Base-by-base conservation (phyloP, 2,888 invertebrate genomes). In the Phaedon cochleariae region DNA sequence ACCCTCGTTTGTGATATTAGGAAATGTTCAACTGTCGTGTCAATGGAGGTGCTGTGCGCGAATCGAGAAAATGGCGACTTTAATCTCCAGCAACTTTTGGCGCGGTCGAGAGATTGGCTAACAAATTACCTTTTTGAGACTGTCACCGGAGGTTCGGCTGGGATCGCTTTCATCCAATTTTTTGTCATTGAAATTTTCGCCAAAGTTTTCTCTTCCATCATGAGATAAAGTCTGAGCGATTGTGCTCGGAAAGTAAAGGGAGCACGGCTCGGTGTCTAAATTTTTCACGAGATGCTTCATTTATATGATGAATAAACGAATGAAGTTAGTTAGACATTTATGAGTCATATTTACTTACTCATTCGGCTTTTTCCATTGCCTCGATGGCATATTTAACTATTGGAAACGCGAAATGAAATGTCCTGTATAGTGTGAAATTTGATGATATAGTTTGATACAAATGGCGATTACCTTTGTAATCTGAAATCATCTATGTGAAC, bases 331-430 rank as follows among this genome's bases (percentile, higher is more conserved):
- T 29, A 54, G 54, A 3, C 20, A 54, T 34, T 34, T 54, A 54
- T 34, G 54, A 54, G 54, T 12, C 20, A 54, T 34, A 31, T 54
- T 26, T 37, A 29, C 34, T n/a, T 17, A 34, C 31, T 54, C 34
- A 18, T 31, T 26, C 26, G 26, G 26, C 3, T 26, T 26, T 26
- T 52, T 52, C n/a, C n/a, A n/a, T n/a, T n/a, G n/a, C n/a, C n/a
- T n/a, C n/a, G n/a, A n/a, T n/a, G n/a, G n/a, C n/a, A n/a, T n/a
- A n/a, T n/a, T n/a, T n/a, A n/a, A n/a, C n/a, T n/a, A n/a, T n/a
- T n/a, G n/a, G n/a, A n/a, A n/a, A n/a, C n/a, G n/a, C n/a, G n/a
- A n/a, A n/a, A n/a, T n/a, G n/a, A n/a, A n/a, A n/a, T n/a, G n/a
- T n/a, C n/a, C n/a, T n/a, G n/a, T n/a, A n/a, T n/a, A n/a, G n/a